Conservation (phyloP, 23 tunicate genomes). For the Diplosoma virens region DNA sequence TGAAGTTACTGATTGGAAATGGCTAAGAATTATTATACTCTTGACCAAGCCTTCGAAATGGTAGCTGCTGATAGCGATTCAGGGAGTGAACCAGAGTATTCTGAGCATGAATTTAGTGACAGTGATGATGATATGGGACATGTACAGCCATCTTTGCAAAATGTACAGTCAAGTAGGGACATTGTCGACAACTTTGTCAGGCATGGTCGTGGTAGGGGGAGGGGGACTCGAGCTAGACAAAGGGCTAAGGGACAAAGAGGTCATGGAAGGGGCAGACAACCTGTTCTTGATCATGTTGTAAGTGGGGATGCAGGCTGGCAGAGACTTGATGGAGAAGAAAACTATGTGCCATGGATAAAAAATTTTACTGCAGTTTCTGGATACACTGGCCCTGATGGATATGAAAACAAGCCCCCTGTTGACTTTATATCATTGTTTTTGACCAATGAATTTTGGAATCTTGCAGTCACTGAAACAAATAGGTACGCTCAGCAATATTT, state of each 20-base stretch:
- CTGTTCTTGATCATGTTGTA: too few species aligned
- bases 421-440: too few species aligned
- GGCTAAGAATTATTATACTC: constrained; percentile 8
- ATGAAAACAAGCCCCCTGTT: too few species aligned
- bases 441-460: too few species aligned
- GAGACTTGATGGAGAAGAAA: too few species aligned
- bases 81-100: too few species aligned
- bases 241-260: constrained; percentile 19
- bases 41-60: constrained; percentile 13
- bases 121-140: constrained; percentile 16
- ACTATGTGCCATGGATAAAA: too few species aligned
- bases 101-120: constrained; percentile 10
- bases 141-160: constrained; percentile 17
- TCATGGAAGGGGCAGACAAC: constrained; percentile 15
- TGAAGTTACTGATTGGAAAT: constrained; percentile 4
- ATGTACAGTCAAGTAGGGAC: constrained; percentile 20
- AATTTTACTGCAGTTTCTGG: too few species aligned
- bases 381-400: too few species aligned
- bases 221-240: constrained; percentile 14
- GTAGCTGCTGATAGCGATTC: constrained; percentile 14
- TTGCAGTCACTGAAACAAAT: too few species aligned
- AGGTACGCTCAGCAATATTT: too few species aligned
- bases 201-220: constrained; percentile 17
- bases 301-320: too few species aligned
- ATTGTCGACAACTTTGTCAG: constrained; percentile 9